Evolutionary conservation across 2,888 invertebrate species (phyloP).

Genomic region (Drosophila niveifrons): DNA sequence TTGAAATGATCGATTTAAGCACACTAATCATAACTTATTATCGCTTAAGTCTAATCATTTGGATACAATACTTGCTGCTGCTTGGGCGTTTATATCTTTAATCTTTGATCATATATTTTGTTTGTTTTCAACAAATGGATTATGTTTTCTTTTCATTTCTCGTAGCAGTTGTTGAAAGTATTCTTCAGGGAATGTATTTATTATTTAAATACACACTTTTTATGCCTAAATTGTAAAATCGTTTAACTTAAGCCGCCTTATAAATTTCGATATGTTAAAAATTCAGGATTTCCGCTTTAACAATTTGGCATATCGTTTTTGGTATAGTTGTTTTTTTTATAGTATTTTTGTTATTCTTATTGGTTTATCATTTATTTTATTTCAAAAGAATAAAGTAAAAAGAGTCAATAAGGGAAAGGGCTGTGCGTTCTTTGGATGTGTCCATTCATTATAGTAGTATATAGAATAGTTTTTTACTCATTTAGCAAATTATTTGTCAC

Average conservation of each 20-base stretch:
- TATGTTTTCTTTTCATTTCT: constrained; percentile 55
- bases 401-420: constrained; percentile 37
- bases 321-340: constrained; percentile 51
- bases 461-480: constrained; percentile 44
- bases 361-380: constrained; percentile 25
- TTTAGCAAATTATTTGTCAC: constrained; percentile 76
- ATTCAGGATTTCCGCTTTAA: constrained; percentile 80
- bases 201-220: constrained; percentile 51
- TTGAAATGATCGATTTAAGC: constrained; percentile 50
- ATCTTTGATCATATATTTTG: constrained; percentile 21
- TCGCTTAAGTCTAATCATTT: constrained; percentile 54
- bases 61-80: constrained; percentile 42
- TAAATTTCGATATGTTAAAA: constrained; percentile 84
- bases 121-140: constrained; percentile 60
- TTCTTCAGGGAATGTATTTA: constrained; percentile 42
- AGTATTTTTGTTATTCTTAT: constrained; percentile 21
- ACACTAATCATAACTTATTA: constrained; percentile 53
- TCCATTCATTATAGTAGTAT: constrained; percentile 37
- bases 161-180: constrained; percentile 62
- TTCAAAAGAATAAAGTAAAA: constrained; percentile 31
- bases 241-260: constrained; percentile 62
- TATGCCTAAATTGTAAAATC: constrained; percentile 78
- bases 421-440: constrained; percentile 55
- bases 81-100: constrained; percentile 20
- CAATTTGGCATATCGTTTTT: constrained; percentile 77